phyloP scores from a whole-genome alignment of 1,140 invertebrate species.

The Drosophila setifemur region DNA sequence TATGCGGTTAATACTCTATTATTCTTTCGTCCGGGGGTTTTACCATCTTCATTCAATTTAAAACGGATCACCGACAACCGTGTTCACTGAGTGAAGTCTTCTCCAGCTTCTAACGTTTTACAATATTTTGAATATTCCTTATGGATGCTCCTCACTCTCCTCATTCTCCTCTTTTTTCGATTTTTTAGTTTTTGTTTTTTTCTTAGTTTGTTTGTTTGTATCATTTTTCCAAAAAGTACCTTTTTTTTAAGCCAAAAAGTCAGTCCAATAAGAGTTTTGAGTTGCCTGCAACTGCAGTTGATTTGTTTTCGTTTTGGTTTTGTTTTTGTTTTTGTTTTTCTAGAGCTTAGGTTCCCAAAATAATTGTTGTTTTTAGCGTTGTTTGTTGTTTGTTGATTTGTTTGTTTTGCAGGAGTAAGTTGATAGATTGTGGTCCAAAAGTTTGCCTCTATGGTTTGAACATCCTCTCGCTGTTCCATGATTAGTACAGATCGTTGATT shows the following conservation, averaged over 20 bases:
- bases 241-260: conserved; percentile 80
- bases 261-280: conserved; percentile 81
- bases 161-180: conserved; percentile 38
- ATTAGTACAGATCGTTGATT: conserved; percentile 20
- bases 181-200: conserved; percentile 47
- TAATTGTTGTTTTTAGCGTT: conserved; percentile 68
- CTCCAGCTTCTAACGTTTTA: conserved; percentile 41
- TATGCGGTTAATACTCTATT: conserved; percentile 62
- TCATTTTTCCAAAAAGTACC: conserved; percentile 69
- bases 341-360: conserved; percentile 60
- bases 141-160: conserved; percentile 2
- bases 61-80: conserved; percentile 65
- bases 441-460: conserved; percentile 68
- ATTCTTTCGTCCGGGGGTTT: conserved; percentile 15
- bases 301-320: conserved; percentile 63
- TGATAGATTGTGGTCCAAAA: conserved; percentile 73
- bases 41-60: conserved; percentile 25
- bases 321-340: conserved; percentile 35
- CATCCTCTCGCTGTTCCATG: conserved; percentile 32
- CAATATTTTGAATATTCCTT: conserved; percentile 74
- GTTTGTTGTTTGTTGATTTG: conserved; percentile 47
- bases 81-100: conserved; percentile 66
- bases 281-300: conserved; percentile 81
- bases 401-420: conserved; percentile 54
- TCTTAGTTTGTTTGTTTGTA: conserved; percentile 41